Percentiles rank a stretch among this genome's conserved stretches.
phyloP scores from a whole-genome alignment of 1,140 invertebrate species.

The Drosophila neocordata region DNA sequence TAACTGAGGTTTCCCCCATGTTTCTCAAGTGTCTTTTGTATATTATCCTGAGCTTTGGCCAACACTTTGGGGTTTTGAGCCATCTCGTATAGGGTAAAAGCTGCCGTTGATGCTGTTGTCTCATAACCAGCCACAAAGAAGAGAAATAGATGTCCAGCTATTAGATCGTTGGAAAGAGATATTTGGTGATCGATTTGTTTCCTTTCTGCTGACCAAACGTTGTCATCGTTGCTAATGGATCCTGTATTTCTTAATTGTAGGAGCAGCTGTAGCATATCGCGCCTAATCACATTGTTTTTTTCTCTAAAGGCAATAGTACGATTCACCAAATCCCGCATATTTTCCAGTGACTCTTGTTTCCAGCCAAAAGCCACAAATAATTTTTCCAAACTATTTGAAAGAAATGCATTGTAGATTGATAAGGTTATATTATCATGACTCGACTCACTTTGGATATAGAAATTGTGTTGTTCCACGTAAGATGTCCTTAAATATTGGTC shows the following conservation, averaged over 20 bases:
- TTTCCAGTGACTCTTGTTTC: slow-evolving; percentile 18
- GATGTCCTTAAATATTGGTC: slow-evolving; percentile 26
- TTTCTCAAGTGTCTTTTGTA: slow-evolving; percentile 83
- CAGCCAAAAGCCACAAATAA: slow-evolving; percentile 54
- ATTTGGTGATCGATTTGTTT: slow-evolving; percentile 31
- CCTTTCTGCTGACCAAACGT: slow-evolving; percentile 53
- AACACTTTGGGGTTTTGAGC: slow-evolving; percentile 78
- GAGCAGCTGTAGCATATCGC: slow-evolving; percentile 85
- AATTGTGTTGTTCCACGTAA: slow-evolving; percentile 42
- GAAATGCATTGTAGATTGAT: not conserved
- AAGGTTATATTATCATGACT: no score
- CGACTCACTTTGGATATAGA: slow-evolving; percentile 68
- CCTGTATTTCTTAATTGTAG: slow-evolving; percentile 84
- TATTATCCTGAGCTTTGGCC: slow-evolving; percentile 82
- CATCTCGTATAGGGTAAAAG: slow-evolving; percentile 85
- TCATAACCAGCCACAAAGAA: slow-evolving; percentile 89
- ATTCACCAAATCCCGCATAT: slow-evolving; percentile 80
- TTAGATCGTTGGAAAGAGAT: slow-evolving; percentile 83
- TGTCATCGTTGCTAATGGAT: slow-evolving; percentile 62
- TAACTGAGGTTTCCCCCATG: slow-evolving; percentile 83
- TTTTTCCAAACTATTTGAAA: slow-evolving; percentile 32
- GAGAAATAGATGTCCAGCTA: slow-evolving; percentile 85
- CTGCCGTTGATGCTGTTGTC: slow-evolving; percentile 86
- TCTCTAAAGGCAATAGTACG: slow-evolving; percentile 84
- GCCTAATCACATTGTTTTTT: slow-evolving; percentile 82